phyloP scores from a whole-genome alignment of 2,888 invertebrate species.

The Sphaerophoria rueppellii region DNA sequence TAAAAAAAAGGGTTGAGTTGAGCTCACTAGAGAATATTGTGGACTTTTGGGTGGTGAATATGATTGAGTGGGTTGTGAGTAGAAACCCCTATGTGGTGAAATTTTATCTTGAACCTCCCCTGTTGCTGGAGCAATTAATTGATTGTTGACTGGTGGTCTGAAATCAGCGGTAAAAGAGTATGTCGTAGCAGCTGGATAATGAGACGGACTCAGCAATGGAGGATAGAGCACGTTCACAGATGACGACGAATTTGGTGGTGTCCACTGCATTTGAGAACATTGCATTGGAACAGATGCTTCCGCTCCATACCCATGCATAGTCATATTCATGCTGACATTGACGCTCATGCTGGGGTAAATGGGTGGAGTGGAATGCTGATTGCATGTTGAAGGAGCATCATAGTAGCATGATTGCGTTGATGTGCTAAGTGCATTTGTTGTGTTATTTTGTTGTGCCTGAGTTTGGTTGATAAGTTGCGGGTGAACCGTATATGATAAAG shows the following conservation, averaged over 20 bases:
- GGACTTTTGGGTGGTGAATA: conserved; percentile 81
- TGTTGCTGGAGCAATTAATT: conserved; percentile 82
- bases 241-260: conserved; percentile 85
- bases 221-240: conserved; percentile 87
- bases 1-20: too few relatives aligned
- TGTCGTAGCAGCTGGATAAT: conserved; percentile 87
- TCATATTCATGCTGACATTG: conserved; percentile 98
- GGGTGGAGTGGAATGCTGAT: conserved; percentile 79
- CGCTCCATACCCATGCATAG: conserved; percentile 90
- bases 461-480: conserved; percentile 83
- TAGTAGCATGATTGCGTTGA: conserved; percentile 79
- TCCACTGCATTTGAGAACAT: conserved; percentile 91
- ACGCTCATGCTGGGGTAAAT: conserved; percentile 97
- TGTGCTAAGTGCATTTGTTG: conserved; percentile 75
- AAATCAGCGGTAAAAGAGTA: conserved; percentile 94
- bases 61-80: conserved; percentile 78
- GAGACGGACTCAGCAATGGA: conserved; percentile 86
- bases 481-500: conserved; percentile 83
- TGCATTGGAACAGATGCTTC: conserved; percentile 81
- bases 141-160: conserved; percentile 83
- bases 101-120: conserved; percentile 75
- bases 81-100: conserved; percentile 80
- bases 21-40: conserved; percentile 76
- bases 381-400: conserved; percentile 78
- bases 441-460: conserved; percentile 76